Evolutionary conservation across 2,113 vertebrate genomes (phyloP), one percentile per base, ranked within the genome.

Genomic region (Pachyramphus minor): DNA sequence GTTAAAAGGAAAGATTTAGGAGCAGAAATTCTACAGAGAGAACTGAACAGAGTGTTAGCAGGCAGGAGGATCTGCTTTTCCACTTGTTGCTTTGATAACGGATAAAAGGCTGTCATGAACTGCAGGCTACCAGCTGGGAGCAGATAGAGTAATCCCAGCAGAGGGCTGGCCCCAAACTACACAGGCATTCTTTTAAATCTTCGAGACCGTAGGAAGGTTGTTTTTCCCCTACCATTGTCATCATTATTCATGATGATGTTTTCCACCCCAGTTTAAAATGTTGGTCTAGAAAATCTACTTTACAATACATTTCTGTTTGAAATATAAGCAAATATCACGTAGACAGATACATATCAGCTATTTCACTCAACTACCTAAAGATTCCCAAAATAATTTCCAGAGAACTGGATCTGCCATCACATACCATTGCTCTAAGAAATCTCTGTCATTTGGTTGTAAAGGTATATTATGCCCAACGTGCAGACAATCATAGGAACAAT

Each of bases 21-120:
- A 95, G 96, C 72, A 82, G 87, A 97, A 90, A 93, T 98, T 98
- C 97, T 96, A 93, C 94, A 97, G 97, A 97, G 91, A 88, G 91
- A 96, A 93, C 67, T 55, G 87, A 92, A 80, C 77, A 96, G 96
- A 95, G 90, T 91, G 83, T 95, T 96, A 96, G 98, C 95, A 97
- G 93, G 82, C 96, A 91, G 94, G 92, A 96, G 96, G 95, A 97
- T 98, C 98, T 98, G 98, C 97, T 98, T 97, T 98, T 98, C 97
- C 97, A 98, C 98, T 99, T 99, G 99, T 98, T 98, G 98, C 98
- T 98, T 98, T 98, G 98, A 98, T 98, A 98, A 95, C n/a, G 91
- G 98, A 98, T 98, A 97, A 99, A 99, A 98, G 98, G 97, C 98
- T 97, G 97, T 98, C 98, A 96, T 93, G 97, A 98, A 97, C 93